These are phyloP conservation scores for Nemurella pictetii DNA, from an alignment of 2,888 invertebrate genomes.

Conservation along the genomic window DNA sequence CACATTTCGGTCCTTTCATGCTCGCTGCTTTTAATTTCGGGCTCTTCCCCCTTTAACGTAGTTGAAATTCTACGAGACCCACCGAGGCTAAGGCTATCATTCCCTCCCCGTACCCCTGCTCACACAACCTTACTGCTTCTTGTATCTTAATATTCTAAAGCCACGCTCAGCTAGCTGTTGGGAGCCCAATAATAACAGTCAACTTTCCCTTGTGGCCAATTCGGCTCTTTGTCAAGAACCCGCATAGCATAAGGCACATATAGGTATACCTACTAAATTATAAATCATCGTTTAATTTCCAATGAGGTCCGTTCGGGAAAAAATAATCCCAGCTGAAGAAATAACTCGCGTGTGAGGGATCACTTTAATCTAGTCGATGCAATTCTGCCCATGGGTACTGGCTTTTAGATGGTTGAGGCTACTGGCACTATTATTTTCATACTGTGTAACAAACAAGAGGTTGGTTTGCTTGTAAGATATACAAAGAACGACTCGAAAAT, in stretches of 20 bases:
- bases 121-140: not conserved
- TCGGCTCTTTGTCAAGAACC: not conserved
- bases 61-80: not conserved
- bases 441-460: too few species aligned
- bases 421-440: too few species aligned
- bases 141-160: not conserved
- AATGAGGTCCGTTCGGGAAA: too few species aligned
- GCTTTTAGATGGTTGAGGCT: too few species aligned
- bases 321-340: too few species aligned
- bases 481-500: not conserved
- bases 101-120: not conserved
- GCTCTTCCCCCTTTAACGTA: not conserved
- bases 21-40: not conserved
- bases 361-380: too few species aligned
- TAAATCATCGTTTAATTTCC: too few species aligned
- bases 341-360: too few species aligned
- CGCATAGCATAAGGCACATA: not conserved
- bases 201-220: not conserved
- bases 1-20: not conserved
- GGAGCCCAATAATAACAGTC: not conserved
- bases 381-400: too few species aligned
- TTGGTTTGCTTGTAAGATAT: not conserved
- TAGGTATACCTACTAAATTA: too few species aligned
- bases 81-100: not conserved
- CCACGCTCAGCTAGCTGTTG: not conserved